A percentile compares a stretch with the other conserved stretches of the same genome.
phyloP scores from a whole-genome alignment of 1,140 invertebrate genomes.

The Anastrepha obliqua region DNA sequence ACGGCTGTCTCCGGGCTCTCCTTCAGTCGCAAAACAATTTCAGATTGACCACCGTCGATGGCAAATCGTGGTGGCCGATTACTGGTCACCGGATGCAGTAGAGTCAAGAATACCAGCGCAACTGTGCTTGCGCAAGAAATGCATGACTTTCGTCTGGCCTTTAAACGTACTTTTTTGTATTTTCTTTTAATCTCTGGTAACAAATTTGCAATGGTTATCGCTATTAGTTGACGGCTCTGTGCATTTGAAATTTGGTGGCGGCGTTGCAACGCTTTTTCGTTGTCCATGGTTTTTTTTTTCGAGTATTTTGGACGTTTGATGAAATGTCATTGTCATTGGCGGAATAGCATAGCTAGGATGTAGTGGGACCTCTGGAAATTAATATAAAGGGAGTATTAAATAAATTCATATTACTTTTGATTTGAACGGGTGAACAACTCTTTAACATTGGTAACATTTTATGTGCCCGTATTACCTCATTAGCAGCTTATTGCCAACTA shows the following conservation, averaged over 20 bases:
- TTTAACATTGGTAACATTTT: too few species aligned
- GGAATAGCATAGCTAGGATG: background rate
- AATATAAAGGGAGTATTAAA: too few species aligned
- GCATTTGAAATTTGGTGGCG: background rate
- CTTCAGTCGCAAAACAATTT: constrained; percentile 91
- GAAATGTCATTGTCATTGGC: background rate
- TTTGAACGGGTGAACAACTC: too few species aligned
- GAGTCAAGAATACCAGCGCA: background rate
- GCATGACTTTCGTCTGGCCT: constrained; percentile 41
- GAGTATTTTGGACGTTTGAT: background rate
- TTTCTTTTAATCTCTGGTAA: constrained; percentile 45
- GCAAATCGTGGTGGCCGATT: constrained; percentile 89
- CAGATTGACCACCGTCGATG: constrained; percentile 89
- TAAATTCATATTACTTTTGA: too few species aligned
- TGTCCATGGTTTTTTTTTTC: background rate
- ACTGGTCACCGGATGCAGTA: constrained; percentile 43
- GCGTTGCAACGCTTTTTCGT: background rate
- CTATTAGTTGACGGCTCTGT: background rate
- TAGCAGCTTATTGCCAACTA: too few species aligned
- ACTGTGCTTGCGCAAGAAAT: background rate
- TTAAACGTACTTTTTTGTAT: constrained; percentile 68
- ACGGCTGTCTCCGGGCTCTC: constrained; percentile 90
- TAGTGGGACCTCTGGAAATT: background rate
- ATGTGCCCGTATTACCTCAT: too few species aligned
- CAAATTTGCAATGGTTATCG: background rate